Conservation (phyloP, 2,888 invertebrate genomes). For the Galeopsomyia nigrocyanea region DNA sequence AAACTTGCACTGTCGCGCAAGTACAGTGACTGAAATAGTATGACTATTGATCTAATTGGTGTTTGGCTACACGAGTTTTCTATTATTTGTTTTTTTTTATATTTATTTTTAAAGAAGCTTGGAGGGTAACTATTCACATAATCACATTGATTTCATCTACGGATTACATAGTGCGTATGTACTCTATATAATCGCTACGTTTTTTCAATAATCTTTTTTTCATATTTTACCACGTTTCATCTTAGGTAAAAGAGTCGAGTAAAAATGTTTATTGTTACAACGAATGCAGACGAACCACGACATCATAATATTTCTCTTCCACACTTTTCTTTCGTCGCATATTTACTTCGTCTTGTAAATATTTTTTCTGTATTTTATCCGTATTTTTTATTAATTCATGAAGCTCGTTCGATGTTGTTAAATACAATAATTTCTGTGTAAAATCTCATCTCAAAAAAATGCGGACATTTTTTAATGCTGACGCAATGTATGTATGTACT, state of each 20-base stretch:
- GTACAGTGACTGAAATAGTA: slow-evolving; percentile 16
- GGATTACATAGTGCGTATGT: slow-evolving; percentile 57
- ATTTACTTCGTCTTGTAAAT: too few species aligned
- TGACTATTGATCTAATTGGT: slow-evolving; percentile 35
- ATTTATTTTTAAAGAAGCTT: slow-evolving; percentile 31
- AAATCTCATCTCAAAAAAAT: slow-evolving; percentile 42
- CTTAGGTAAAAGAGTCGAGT: slow-evolving; percentile 63
- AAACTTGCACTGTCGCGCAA: slow-evolving; percentile 16
- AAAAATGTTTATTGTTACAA: slow-evolving; percentile 65
- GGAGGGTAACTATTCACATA: slow-evolving; percentile 62
- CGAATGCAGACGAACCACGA: slow-evolving; percentile 61
- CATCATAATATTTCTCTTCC: slow-evolving; percentile 50
- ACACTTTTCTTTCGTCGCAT: too few species aligned
- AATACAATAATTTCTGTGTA: slow-evolving; percentile 38
- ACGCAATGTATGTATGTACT: too few species aligned
- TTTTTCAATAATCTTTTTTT: slow-evolving; percentile 34
- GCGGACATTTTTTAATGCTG: slow-evolving; percentile 15
- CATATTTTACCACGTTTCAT: slow-evolving; percentile 26
- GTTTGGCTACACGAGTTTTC: slow-evolving; percentile 38
- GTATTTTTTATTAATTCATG: slow-evolving; percentile 40
- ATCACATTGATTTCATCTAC: slow-evolving; percentile 66
- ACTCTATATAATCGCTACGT: slow-evolving; percentile 51
- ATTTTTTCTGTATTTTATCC: slow-evolving; percentile 13
- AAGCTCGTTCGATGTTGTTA: slow-evolving; percentile 47
- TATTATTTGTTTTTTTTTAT: slow-evolving; percentile 22